Conservation (phyloP, 2,797 vertebrate genomes). For the Hozukius guyotensis region DNA sequence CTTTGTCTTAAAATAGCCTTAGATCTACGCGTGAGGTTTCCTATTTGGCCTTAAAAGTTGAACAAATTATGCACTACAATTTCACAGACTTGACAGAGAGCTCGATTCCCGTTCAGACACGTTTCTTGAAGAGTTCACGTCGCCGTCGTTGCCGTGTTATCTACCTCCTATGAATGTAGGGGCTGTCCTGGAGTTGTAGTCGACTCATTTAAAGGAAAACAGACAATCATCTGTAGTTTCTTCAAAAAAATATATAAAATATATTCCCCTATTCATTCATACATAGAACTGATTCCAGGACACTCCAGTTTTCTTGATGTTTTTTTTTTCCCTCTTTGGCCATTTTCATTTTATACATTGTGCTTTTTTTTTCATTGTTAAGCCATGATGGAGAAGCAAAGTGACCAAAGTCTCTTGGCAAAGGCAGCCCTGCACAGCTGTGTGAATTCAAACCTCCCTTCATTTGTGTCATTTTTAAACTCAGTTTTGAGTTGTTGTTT, state of each 20-base stretch:
- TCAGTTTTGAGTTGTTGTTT: slow-evolving; percentile 39
- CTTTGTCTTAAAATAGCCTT: slow-evolving; percentile 82
- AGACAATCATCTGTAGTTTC: slow-evolving; percentile 67
- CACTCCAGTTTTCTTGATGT: slow-evolving; percentile 44
- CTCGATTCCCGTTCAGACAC: slow-evolving; percentile 34
- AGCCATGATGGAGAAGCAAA: slow-evolving; percentile 73
- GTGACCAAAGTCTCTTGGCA: slow-evolving; percentile 79
- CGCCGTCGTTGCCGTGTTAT: slow-evolving; percentile 63
- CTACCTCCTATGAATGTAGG: slow-evolving; percentile 84
- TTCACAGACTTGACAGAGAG: slow-evolving; percentile 59
- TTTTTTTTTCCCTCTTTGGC: not conserved
- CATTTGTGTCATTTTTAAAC: slow-evolving; percentile 67
- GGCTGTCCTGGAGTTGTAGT: slow-evolving; percentile 74
- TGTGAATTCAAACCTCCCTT: slow-evolving; percentile 79
- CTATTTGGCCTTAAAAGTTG: slow-evolving; percentile 81
- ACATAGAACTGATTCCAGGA: slow-evolving; percentile 53
- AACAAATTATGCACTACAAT: slow-evolving; percentile 77
- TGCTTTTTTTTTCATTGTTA: slow-evolving; percentile 33
- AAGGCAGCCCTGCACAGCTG: slow-evolving; percentile 69
- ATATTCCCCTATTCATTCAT: not conserved
- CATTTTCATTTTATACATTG: slow-evolving; percentile 28
- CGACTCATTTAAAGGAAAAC: slow-evolving; percentile 37
- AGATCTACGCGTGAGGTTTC: slow-evolving; percentile 65
- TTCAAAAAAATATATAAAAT: slow-evolving; percentile 10
- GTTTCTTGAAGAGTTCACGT: slow-evolving; percentile 27